Conservation (phyloP, 2,888 invertebrate genomes). For the Lycocerus yunnanus region DNA sequence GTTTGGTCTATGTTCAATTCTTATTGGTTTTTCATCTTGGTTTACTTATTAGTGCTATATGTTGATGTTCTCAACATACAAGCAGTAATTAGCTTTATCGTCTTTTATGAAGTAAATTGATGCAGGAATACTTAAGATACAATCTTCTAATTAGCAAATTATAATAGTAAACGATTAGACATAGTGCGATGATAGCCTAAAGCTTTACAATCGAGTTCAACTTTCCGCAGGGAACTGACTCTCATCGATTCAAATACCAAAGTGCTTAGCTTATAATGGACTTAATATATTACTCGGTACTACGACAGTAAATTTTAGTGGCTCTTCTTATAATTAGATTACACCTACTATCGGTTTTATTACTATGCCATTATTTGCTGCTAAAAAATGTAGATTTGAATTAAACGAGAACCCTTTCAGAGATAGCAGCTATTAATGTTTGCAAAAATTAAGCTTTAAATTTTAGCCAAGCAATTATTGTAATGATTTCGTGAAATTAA, state of each 20-base stretch:
- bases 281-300: slow-evolving; percentile 23
- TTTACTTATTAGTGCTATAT: not conserved
- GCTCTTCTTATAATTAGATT: slow-evolving; percentile 26
- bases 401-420: slow-evolving; percentile 4
- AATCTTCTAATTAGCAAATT: slow-evolving; percentile 26
- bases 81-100: not conserved
- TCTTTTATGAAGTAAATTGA: not conserved
- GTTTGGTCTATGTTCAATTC: not conserved
- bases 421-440: slow-evolving; percentile 7
- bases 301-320: slow-evolving; percentile 20
- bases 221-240: slow-evolving; percentile 11
- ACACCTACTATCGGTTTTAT: slow-evolving; percentile 28
- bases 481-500: not conserved
- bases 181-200: slow-evolving; percentile 17
- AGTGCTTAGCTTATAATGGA: slow-evolving; percentile 26
- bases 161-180: slow-evolving; percentile 19
- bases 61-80: not conserved
- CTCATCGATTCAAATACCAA: slow-evolving; percentile 26
- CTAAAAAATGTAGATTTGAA: slow-evolving; percentile 21
- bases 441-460: not conserved
- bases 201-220: slow-evolving; percentile 15
- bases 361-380: slow-evolving; percentile 9
- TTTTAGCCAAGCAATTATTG: not conserved
- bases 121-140: slow-evolving; percentile 11
- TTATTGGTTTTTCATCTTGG: no score